phyloP scores from a whole-genome alignment of 2,888 invertebrate genomes.

The Toxonevra muliebris region DNA sequence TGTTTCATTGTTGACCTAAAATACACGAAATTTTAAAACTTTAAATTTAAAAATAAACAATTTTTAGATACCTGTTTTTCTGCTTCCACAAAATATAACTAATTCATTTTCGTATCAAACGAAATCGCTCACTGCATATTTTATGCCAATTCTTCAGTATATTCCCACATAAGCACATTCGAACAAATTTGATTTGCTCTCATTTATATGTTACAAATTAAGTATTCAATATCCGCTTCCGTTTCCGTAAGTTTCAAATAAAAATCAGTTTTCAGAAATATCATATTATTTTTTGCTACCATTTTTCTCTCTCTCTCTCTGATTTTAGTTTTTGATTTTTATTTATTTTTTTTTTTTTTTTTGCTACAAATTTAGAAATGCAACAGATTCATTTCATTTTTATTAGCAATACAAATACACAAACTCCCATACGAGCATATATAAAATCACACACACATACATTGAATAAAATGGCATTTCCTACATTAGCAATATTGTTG shows the following conservation, averaged over 20 bases:
- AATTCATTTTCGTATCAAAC: too few species aligned
- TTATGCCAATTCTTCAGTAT: too few species aligned
- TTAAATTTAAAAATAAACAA: too few species aligned
- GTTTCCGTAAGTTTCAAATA: constrained; percentile 19
- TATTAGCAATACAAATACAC: background rate
- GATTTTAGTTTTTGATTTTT: too few species aligned
- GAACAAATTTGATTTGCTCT: background rate
- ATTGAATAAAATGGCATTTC: background rate
- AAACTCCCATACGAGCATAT: background rate
- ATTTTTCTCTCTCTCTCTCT: too few species aligned
- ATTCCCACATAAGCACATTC: background rate
- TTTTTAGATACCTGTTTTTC: too few species aligned
- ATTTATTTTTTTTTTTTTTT: too few species aligned
- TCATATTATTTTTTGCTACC: too few species aligned
- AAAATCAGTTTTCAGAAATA: background rate
- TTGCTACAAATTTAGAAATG: constrained; percentile 20
- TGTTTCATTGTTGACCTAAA: too few species aligned
- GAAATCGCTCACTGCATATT: too few species aligned
- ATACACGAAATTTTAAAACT: too few species aligned
- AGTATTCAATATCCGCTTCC: constrained; percentile 37
- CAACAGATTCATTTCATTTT: constrained; percentile 34
- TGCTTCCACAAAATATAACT: too few species aligned
- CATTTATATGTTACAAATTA: constrained; percentile 20
- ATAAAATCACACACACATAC: background rate
- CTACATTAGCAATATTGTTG: constrained; percentile 4